Percentiles rank a stretch among this genome's conserved stretches.
Conservation (phyloP, 2,113 vertebrate species). For the Caranx ignobilis region DNA sequence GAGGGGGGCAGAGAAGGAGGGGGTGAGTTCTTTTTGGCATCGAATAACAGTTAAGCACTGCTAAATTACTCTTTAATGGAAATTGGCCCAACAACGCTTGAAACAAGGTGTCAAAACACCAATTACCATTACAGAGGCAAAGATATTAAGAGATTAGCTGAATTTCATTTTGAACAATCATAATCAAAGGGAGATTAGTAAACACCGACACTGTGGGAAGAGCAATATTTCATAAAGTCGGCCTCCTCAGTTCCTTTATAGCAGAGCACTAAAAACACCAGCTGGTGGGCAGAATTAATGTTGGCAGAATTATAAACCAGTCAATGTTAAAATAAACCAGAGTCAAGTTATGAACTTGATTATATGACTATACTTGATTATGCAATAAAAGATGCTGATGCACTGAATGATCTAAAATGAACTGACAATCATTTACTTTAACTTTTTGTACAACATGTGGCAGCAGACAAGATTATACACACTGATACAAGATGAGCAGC, state of each 20-base stretch:
- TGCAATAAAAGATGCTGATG: neutral
- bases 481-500: neutral
- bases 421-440: neutral
- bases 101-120: slow-evolving; percentile 27
- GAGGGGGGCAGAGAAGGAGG: neutral
- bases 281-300: slow-evolving; percentile 8
- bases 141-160: slow-evolving; percentile 13
- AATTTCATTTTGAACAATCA: slow-evolving; percentile 22
- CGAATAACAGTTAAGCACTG: neutral
- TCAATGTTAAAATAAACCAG: neutral
- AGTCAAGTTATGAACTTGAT: neutral
- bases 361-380: neutral
- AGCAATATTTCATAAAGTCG: slow-evolving; percentile 9
- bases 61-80: slow-evolving; percentile 21
- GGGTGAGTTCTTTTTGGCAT: neutral
- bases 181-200: slow-evolving; percentile 16
- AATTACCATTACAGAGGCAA: slow-evolving; percentile 16
- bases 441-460: neutral
- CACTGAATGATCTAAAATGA: neutral
- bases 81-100: neutral
- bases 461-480: neutral
- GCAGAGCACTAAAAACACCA: neutral
- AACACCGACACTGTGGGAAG: slow-evolving; percentile 1
- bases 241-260: neutral
- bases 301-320: neutral